These are phyloP conservation scores for Sycophaga agraensis DNA, from an alignment of 1,140 invertebrate genomes.

Conservation along the genomic window DNA sequence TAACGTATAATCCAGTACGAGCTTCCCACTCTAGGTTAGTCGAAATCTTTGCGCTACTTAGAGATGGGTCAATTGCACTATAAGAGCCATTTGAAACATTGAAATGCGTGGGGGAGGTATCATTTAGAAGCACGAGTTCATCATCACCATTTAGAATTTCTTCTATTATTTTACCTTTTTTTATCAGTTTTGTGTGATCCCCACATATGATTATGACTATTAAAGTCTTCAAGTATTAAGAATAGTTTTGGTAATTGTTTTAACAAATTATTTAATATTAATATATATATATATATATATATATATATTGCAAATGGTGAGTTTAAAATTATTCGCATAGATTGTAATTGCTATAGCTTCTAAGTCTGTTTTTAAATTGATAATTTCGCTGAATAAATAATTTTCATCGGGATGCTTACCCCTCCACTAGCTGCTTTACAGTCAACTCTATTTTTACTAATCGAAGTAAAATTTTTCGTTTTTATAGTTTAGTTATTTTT, in stretches of 20 bases:
- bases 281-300: slow-evolving; percentile 32
- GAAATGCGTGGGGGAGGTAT: slow-evolving; percentile 37
- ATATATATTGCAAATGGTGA: slow-evolving; percentile 41
- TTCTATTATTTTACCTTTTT: slow-evolving; percentile 27
- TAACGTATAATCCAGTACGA: neutral
- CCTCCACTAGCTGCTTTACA: slow-evolving; percentile 33
- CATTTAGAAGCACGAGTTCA: slow-evolving; percentile 35
- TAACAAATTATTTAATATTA: slow-evolving; percentile 34
- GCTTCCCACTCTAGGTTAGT: neutral
- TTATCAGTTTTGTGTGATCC: slow-evolving; percentile 35
- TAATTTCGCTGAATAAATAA: slow-evolving; percentile 24
- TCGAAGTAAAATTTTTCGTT: neutral
- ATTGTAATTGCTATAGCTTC: slow-evolving; percentile 36
- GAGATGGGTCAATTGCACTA: slow-evolving; percentile 35
- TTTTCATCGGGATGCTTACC: slow-evolving; percentile 36
- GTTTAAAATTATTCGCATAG: slow-evolving; percentile 19
- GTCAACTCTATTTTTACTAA: slow-evolving; percentile 1
- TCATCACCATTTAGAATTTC: neutral
- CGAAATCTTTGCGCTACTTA: neutral
- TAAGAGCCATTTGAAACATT: slow-evolving; percentile 32
- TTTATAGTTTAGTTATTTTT: slow-evolving; percentile 23
- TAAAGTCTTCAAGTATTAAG: slow-evolving; percentile 44
- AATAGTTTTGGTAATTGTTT: slow-evolving; percentile 40
- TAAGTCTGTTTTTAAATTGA: slow-evolving; percentile 32
- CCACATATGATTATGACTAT: slow-evolving; percentile 42